These are phyloP conservation scores for Acholoe squamosa DNA, from an alignment of 2,888 invertebrate species.

Conservation along the genomic window DNA sequence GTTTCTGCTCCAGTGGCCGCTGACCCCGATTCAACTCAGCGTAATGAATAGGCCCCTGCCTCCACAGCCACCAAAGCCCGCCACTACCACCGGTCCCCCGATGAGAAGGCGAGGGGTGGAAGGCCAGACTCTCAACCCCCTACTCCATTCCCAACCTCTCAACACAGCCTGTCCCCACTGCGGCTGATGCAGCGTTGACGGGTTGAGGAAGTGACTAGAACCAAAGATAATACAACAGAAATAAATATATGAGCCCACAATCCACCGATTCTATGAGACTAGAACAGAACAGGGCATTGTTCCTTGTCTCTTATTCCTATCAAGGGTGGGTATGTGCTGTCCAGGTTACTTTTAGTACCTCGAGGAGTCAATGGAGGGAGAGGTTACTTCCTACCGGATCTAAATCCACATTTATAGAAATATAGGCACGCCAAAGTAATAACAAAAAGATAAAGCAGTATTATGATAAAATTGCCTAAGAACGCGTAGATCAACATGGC, in stretches of 20 bases:
- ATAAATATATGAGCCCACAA: too few species aligned
- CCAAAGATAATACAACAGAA: too few species aligned
- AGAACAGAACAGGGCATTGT: too few species aligned
- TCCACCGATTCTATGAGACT: too few species aligned
- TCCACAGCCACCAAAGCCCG: background rate
- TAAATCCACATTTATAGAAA: too few species aligned
- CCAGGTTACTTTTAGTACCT: too few species aligned
- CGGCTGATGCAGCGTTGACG: background rate
- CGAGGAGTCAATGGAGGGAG: too few species aligned
- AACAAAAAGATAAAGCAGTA: background rate
- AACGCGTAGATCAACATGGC: background rate
- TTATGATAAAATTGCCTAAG: background rate
- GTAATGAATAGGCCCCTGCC: conserved; percentile 44
- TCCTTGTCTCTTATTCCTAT: too few species aligned
- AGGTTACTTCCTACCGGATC: too few species aligned
- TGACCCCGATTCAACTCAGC: conserved; percentile 46
- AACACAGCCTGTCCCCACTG: conserved; percentile 2
- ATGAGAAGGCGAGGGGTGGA: background rate
- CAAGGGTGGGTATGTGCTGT: too few species aligned
- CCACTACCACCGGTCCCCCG: background rate
- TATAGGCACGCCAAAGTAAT: background rate
- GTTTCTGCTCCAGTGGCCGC: conserved; percentile 23
- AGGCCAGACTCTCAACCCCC: background rate
- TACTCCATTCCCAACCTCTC: background rate
- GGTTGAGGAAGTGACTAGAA: background rate